Conservation (phyloP, 2,113 vertebrate species). For the Xerus inauris region DNA sequence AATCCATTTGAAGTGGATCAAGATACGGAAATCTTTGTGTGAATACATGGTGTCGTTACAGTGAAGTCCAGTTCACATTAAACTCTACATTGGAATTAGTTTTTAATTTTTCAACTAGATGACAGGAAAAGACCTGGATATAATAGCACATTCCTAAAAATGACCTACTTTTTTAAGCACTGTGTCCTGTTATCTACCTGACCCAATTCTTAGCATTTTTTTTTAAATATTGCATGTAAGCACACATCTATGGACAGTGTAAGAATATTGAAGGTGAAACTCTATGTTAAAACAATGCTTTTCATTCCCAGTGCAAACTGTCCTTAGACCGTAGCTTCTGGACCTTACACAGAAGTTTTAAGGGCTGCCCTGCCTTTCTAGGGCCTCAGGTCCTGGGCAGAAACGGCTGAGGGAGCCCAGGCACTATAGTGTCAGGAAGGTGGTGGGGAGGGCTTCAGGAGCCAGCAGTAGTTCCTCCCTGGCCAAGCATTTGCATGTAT, state of each 20-base stretch:
- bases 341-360: rapidly evolving
- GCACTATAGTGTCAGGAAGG: no score
- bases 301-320: rapidly evolving
- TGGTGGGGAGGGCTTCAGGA: not conserved
- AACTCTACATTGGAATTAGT: not conserved
- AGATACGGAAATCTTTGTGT: not conserved
- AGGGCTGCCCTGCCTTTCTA: not conserved
- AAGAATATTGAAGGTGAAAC: rapidly evolving
- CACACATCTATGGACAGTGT: no score
- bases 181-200: rapidly evolving
- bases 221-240: not conserved
- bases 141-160: not conserved
- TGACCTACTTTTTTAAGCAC: not conserved
- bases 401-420: conserved; percentile 53
- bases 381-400: not conserved
- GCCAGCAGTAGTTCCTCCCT: conserved; percentile 57
- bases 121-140: not conserved
- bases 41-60: not conserved
- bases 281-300: no score
- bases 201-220: not conserved
- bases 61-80: not conserved
- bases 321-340: rapidly evolving
- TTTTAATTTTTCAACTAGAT: conserved; percentile 23
- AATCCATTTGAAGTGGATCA: not conserved
- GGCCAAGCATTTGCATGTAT: conserved; percentile 84